phyloP scores from a whole-genome alignment of 2,888 invertebrate species.

The Eupeodes luniger region DNA sequence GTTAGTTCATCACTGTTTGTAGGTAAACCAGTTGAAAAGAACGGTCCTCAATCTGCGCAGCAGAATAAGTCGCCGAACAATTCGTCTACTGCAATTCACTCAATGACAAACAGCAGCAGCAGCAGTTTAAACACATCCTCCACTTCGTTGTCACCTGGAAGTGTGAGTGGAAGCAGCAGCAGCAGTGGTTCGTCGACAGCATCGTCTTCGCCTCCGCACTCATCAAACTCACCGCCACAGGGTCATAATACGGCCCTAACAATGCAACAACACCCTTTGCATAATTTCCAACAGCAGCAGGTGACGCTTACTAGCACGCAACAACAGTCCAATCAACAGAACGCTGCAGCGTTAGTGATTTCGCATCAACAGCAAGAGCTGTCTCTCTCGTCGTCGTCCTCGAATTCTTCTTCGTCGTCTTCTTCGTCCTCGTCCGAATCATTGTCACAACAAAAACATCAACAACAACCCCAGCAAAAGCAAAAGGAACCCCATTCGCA shows the following conservation, averaged over 20 bases:
- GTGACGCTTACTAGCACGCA: constrained; percentile 81
- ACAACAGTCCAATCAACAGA: constrained; percentile 79
- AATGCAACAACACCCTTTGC: constrained; percentile 82
- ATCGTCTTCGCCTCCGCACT: constrained; percentile 72
- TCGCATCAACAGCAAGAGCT: constrained; percentile 78
- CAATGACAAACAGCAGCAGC: constrained; percentile 79
- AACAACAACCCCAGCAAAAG: constrained; percentile 49
- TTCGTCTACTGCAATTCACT: constrained; percentile 77
- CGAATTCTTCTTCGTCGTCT: constrained; percentile 75
- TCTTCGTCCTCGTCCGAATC: constrained; percentile 77
- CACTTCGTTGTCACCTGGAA: constrained; percentile 79
- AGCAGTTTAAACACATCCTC: constrained; percentile 81
- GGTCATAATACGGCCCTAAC: constrained; percentile 77
- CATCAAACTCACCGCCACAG: constrained; percentile 75
- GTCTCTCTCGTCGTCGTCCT: constrained; percentile 81
- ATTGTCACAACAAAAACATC: constrained; percentile 69
- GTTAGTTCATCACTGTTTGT: constrained; percentile 43
- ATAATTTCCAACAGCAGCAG: constrained; percentile 82
- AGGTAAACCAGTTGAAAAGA: constrained; percentile 80
- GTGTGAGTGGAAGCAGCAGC: constrained; percentile 79
- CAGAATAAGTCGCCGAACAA: constrained; percentile 82
- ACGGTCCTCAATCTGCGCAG: constrained; percentile 82
- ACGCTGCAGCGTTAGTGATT: constrained; percentile 59
- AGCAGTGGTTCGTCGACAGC: constrained; percentile 77
- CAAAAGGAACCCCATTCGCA: constrained; percentile 48